phyloP scores from a whole-genome alignment of 2,888 invertebrate species.

The Eupithecia subfuscata region DNA sequence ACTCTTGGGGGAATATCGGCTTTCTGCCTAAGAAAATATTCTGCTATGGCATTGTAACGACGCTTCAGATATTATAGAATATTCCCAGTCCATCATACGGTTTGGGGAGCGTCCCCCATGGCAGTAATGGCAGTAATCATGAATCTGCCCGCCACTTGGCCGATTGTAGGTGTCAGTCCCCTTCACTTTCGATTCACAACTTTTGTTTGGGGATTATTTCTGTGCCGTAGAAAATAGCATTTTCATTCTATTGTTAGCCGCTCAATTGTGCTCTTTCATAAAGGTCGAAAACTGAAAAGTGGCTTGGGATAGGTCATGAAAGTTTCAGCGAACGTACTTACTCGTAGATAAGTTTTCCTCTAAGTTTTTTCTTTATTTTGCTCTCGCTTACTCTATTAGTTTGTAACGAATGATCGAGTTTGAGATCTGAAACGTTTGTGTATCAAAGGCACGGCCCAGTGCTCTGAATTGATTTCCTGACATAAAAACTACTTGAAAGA shows the following conservation, averaged over 20 bases:
- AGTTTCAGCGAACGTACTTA: constrained; percentile 36
- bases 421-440: background rate
- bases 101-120: constrained; percentile 71
- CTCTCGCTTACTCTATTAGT: background rate
- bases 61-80: constrained; percentile 80
- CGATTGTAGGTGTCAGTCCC: constrained; percentile 56
- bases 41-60: constrained; percentile 81
- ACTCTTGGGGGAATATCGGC: constrained; percentile 85
- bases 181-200: constrained; percentile 60
- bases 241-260: constrained; percentile 42
- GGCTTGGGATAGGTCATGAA: constrained; percentile 54
- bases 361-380: background rate
- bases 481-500: background rate
- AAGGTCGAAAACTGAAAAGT: constrained; percentile 31
- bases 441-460: background rate
- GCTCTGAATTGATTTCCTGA: background rate
- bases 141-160: constrained; percentile 71
- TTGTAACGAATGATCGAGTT: background rate
- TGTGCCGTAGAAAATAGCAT: constrained; percentile 48
- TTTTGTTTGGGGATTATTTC: constrained; percentile 51
- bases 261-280: constrained; percentile 30
- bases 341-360: background rate
- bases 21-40: constrained; percentile 84
- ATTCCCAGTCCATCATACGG: constrained; percentile 79
- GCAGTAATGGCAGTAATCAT: constrained; percentile 73